Evolutionary conservation across 2,888 invertebrate species (phyloP).

Genomic region (Bugulina stolonifera): DNA sequence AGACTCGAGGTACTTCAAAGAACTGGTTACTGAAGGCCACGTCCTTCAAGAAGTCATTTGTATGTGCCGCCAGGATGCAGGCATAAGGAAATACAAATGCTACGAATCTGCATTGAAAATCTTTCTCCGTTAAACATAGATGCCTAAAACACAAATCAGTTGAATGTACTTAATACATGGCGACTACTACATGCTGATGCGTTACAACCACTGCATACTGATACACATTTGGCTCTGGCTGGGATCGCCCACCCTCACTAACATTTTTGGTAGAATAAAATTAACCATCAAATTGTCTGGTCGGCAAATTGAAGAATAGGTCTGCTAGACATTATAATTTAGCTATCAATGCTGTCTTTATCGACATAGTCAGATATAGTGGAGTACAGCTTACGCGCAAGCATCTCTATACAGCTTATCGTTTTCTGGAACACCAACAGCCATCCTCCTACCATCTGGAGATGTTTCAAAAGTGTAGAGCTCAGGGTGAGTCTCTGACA

Average conservation of each 20-base stretch:
- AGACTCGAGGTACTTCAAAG: conserved; percentile 22
- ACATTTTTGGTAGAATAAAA: too few relatives aligned
- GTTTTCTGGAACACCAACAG: conserved; percentile 20
- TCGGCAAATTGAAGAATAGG: too few relatives aligned
- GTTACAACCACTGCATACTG: too few relatives aligned
- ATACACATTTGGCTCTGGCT: too few relatives aligned
- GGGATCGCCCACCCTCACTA: too few relatives aligned
- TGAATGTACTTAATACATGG: too few relatives aligned
- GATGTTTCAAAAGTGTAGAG: not conserved
- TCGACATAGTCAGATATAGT: too few relatives aligned
- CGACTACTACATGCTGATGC: too few relatives aligned
- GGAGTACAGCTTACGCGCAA: conserved; percentile 14
- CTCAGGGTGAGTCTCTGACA: conserved; percentile 1
- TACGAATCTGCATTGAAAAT: conserved; percentile 15
- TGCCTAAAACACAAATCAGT: too few relatives aligned
- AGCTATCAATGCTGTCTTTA: too few relatives aligned
- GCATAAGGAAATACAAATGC: conserved; percentile 6
- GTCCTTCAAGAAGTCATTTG: not conserved
- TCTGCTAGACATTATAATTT: too few relatives aligned
- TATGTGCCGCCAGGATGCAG: conserved; percentile 5
- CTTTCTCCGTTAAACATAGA: not conserved
- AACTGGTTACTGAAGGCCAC: conserved; percentile 9
- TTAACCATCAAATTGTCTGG: too few relatives aligned
- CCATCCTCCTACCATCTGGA: not conserved
- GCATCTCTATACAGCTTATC: not conserved